These are phyloP conservation scores for Leptinotarsa undecemlineata DNA, from an alignment of 1,140 invertebrate species.

Conservation along the genomic window DNA sequence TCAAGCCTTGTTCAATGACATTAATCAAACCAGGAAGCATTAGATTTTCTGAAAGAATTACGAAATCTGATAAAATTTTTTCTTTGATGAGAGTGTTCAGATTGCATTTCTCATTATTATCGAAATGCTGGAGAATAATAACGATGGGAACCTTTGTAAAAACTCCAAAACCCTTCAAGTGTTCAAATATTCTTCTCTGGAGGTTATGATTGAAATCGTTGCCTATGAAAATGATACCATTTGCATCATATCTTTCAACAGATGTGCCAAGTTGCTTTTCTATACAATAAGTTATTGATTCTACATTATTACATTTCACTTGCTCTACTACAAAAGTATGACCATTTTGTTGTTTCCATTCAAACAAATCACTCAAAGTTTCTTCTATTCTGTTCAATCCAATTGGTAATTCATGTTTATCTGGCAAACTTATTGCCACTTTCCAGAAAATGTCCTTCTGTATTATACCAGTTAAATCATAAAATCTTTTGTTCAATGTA, in stretches of 20 bases:
- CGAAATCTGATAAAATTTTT: constrained; percentile 41
- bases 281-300: constrained; percentile 42
- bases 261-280: constrained; percentile 37
- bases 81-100: constrained; percentile 33
- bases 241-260: constrained; percentile 38
- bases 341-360: constrained; percentile 39
- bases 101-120: constrained; percentile 28
- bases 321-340: constrained; percentile 35
- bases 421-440: constrained; percentile 64
- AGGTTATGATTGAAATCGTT: constrained; percentile 39
- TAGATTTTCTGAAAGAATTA: constrained; percentile 37
- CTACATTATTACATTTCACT: constrained; percentile 29
- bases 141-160: constrained; percentile 44
- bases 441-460: constrained; percentile 69
- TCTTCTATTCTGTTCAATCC: constrained; percentile 47
- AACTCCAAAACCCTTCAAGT: constrained; percentile 42
- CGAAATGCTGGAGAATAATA: constrained; percentile 42
- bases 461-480: constrained; percentile 57
- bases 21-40: constrained; percentile 35
- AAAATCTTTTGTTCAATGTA: constrained; percentile 56
- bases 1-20: constrained; percentile 59
- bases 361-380: constrained; percentile 53
- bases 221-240: constrained; percentile 48
- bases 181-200: constrained; percentile 39
- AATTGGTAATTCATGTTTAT: constrained; percentile 49